Evolutionary conservation across 2,113 vertebrate species (phyloP), one percentile per base, ranked within the genome.

Genomic region (Grallaria varia): DNA sequence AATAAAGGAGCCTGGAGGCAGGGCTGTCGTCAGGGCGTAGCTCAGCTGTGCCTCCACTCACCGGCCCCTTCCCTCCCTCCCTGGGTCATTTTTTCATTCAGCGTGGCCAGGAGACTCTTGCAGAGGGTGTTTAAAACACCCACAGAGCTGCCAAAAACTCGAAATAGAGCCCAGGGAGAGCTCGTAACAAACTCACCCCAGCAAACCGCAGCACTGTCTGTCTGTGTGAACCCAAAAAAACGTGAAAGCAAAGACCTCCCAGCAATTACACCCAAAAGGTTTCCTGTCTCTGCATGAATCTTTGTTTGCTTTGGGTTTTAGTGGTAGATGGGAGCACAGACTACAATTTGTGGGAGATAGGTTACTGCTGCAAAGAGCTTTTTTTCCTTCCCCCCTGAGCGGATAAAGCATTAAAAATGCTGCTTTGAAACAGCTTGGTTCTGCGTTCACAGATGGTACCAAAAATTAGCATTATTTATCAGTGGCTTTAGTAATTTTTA

Each of bases 241-340:
- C 8, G 1, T 15, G 79, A 69, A 84, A 67, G 78, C 62, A 68
- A 78, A 91, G 83, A 55, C 80, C 93, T 86, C 55, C 50, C 9
- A 3, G 67, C 76, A 91, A 81, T 87, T 56, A 74, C 78, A 91
- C 69, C 94, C 87, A 45, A 59, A 75, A 47, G 8, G 10, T 76
- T 96, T 97, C 95, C 96, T 91, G 90, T 28, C 81, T 86, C 44
- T 47, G 73, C 79, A 59, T 2, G 5, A 44, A 90, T 31, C 90
- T 79, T 44, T 84, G 75, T 80, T 88, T 95, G 88, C 52, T 91
- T 94, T 74, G 69, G 76, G 93, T 94, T 95, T 93, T 49, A 15
- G 63, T 19, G 88, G 90, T 56, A 58, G 87, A 64, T 72, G 74
- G 69, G 66, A 82, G 64, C 55, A 49, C 66, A 90, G 79, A 52